Base-by-base conservation (phyloP, 2,797 vertebrate species). In the Poeciliopsis turneri region DNA sequence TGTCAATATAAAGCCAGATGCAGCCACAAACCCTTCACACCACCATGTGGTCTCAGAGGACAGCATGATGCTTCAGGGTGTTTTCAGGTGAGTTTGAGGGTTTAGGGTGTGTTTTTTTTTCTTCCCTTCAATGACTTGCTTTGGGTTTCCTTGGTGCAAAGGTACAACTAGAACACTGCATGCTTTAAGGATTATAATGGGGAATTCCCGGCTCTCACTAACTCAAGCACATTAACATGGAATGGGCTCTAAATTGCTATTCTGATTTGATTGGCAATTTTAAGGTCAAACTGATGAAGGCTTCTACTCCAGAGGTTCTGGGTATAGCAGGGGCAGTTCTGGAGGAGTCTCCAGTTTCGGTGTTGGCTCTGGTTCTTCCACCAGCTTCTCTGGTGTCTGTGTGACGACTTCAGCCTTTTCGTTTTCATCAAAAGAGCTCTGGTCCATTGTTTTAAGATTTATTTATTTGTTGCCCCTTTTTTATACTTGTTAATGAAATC, bases 1-100 rank as follows among this genome's bases (percentile, higher is more conserved):
- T n/a, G n/a, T n/a, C n/a, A n/a, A n/a, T n/a, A n/a, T n/a, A n/a
- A n/a, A n/a, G n/a, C n/a, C n/a, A n/a, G 30, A 1, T 30, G 30
- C 30, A 30, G 30, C 30, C 30, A 30, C 30, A 30, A 30, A 30
- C 30, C 30, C 30, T 30, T 30, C 30, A 30, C 30, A 30, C 30
- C 30, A 30, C 30, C 1, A 13, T 13, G 3, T 15, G 0, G 2
- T n/a, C 15, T 7, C 16, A n/a, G 15, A 43, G 33, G 10, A 30
- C 8, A 39, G 1, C 30, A 43, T 75, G 66, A 12, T 39, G 51
- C 10, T 49, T 16, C 25, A 59, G 25, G 2, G 30, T 61, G 51
- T 49, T 70, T 5, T 71, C 28, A 71, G 53, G 78, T 80, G 30
- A 80, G 66, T 75, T 41, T 18, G 9, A 5, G 10, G 8, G 16